Base-by-base conservation (phyloP, 2,888 invertebrate genomes). In the Gnatocerus cornutus region DNA sequence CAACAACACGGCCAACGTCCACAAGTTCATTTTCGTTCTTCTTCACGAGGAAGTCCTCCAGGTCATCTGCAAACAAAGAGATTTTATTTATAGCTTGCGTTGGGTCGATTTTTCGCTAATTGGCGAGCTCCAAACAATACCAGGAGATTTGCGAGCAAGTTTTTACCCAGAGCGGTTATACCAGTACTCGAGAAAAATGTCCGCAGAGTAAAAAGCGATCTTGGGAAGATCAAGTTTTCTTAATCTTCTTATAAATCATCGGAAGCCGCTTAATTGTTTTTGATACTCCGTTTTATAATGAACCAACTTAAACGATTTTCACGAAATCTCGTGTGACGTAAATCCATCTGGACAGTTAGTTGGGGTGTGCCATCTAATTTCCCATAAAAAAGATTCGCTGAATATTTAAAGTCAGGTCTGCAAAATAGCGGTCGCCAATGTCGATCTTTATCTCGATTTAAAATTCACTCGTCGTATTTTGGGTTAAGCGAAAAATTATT, bases 391-490 rank as follows among this genome's bases (percentile, higher is more conserved):
- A 74, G 73, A 74, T 74, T 73, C 76, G 77, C 76, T 76, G 74
- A 76, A 76, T 77, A 74, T 75, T 77, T 76, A 74, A 73, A 71
- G 62, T 33, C 67, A 71, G 71, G 71, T 72, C 56, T 58, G 58
- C 68, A 56, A 71, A 45, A 16, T 55, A 64, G 64, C 64, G 64
- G 64, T 64, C n/a, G 33, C 64, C 53, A 52, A 64, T 53, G 62
- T 59, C 71, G 73, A 73, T 73, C 62, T 55, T 69, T 43, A 71
- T 73, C 73, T 16, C 46, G 14, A 41, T 55, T 71, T 68, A 69
- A 71, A 69, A 73, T 73, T 73, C 73, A 45, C 7, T 12, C 16
- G 30, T 58, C 73, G 71, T 70, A 71, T 73, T 73, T 48, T 73
- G 48, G 73, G 73, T 71, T 71, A 71, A 27, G 61, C 55, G n/a